Evolutionary conservation across 2,797 vertebrate genomes (phyloP).

Genomic region (Pseudocheirus occidentalis): DNA sequence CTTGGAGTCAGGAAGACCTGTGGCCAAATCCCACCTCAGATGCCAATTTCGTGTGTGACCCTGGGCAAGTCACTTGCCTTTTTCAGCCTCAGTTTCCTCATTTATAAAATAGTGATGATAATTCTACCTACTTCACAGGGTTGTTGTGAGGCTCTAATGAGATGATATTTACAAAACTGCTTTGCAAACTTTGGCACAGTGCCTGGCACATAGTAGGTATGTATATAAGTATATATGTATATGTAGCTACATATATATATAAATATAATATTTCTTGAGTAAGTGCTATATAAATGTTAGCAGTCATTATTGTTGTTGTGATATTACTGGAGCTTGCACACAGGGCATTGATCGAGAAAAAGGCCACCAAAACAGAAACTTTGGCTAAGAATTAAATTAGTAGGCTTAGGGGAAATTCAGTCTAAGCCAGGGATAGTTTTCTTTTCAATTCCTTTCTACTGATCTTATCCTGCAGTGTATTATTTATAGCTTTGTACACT

Average conservation of each 20-base stretch:
- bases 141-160: background rate
- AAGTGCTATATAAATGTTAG: background rate
- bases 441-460: background rate
- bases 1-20: background rate
- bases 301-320: background rate
- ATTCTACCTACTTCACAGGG: background rate
- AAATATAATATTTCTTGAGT: background rate
- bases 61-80: background rate
- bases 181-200: background rate
- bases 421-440: background rate
- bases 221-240: background rate
- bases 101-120: background rate
- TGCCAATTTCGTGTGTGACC: background rate
- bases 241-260: too few relatives aligned
- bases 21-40: background rate
- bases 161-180: background rate
- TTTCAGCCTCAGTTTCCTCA: background rate
- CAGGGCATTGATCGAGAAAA: background rate
- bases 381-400: background rate
- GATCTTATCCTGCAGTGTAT: background rate
- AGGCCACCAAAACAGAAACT: background rate
- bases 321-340: background rate
- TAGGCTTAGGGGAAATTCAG: background rate
- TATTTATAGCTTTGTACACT: background rate
- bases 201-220: background rate